Base-by-base conservation (phyloP, 2,888 invertebrate genomes). In the Glyphotaelius pellucidus region DNA sequence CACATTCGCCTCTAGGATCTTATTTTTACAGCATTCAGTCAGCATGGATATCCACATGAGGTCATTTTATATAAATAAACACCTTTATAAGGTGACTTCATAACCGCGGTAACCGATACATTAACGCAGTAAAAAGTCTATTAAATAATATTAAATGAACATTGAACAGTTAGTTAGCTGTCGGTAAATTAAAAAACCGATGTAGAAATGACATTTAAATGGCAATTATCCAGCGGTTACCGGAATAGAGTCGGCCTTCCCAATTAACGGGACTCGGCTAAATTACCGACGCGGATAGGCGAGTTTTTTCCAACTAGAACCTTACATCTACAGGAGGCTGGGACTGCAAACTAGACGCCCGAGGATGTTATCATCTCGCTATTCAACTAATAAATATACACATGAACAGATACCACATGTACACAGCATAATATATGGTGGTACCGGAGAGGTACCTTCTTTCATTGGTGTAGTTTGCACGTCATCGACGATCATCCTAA, bases 171-270 rank as follows among this genome's bases (percentile, higher is more conserved):
- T 67, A 25, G 67, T 67, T 67, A 25, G 9, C 25, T 25, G 67
- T 67, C 67, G 67, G 25, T 67, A 25, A 67, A 67, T 67, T 25
- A 67, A 67, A 67, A n/a, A 67, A 67, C 67, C 67, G 67, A 67
- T 11, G 67, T 67, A 67, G 67, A 67, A 25, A 67, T 67, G 67
- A 25, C 25, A 67, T 67, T 67, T 67, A 25, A 67, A 67, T 67
- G 2, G 25, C 67, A 67, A 67, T 67, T n/a, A 67, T n/a, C 67
- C n/a, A 25, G 67, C n/a, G 25, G 83, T 35, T 35, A 38, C 83
- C 32, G 83, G 83, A 83, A 83, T 83, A 32, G 83, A 83, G 35
- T 15, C 83, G 83, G 35, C 83, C 83, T 83, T 83, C 35, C 83
- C 83, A 83, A 83, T 83, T 83, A 83, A 83, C 83, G 83, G 83